phyloP scores from a whole-genome alignment of 2,888 invertebrate species.

The Nemoura dubitans region DNA sequence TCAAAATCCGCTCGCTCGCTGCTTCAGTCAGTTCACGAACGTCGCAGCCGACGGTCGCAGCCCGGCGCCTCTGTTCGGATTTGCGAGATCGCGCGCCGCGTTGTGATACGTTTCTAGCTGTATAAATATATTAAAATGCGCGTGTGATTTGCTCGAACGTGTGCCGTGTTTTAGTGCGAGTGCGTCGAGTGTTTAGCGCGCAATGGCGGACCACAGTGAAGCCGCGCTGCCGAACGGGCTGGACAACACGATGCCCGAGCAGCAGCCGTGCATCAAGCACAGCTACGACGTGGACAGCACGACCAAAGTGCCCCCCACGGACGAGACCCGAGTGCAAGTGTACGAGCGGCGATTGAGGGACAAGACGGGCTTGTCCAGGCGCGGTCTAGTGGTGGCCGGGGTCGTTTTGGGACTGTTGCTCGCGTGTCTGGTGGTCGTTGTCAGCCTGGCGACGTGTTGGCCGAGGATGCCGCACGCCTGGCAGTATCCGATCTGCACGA shows the following conservation, averaged over 20 bases:
- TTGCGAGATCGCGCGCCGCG: too few species aligned
- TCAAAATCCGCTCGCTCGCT: too few species aligned
- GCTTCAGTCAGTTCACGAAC: too few species aligned
- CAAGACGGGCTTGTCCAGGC: conserved; percentile 40
- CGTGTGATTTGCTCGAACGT: too few species aligned
- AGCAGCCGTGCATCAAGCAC: conserved; percentile 29
- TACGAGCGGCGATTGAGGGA: conserved; percentile 36
- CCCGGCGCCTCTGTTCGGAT: too few species aligned
- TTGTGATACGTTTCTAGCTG: too few species aligned
- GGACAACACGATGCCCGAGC: conserved; percentile 18
- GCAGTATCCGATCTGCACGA: conserved; percentile 60
- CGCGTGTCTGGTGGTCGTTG: conserved; percentile 60
- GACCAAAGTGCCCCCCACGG: conserved; percentile 28
- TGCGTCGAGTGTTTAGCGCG: too few species aligned
- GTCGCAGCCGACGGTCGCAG: too few species aligned
- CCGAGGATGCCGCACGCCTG: conserved; percentile 60
- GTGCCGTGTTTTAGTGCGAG: too few species aligned
- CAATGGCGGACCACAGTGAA: not conserved
- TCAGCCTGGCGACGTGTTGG: conserved; percentile 62
- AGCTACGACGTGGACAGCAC: conserved; percentile 31
- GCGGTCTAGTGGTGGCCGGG: conserved; percentile 37
- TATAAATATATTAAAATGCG: too few species aligned
- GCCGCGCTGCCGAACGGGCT: conserved; percentile 8
- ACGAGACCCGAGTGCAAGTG: not conserved
- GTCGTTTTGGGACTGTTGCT: conserved; percentile 55